phyloP scores from a whole-genome alignment of 2,797 vertebrate species.

The Gephyroberyx darwinii region DNA sequence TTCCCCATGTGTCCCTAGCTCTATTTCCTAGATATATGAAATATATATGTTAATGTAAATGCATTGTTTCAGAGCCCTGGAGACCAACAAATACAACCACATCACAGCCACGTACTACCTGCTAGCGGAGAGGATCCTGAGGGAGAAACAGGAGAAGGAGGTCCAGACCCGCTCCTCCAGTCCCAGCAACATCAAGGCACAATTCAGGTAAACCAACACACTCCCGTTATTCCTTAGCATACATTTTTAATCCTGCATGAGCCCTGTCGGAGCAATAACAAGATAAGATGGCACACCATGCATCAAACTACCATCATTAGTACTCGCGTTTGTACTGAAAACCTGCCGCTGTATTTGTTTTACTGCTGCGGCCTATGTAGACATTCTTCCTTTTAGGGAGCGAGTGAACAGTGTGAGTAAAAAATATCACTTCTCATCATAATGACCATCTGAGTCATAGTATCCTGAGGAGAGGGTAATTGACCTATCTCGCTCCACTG shows the following conservation, averaged over 20 bases:
- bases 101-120: conserved; percentile 99
- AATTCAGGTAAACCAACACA: conserved; percentile 87
- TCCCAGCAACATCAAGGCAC: conserved; percentile 97
- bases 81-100: conserved; percentile 99
- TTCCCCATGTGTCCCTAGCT: neutral
- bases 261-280: neutral
- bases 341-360: neutral
- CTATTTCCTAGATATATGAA: neutral
- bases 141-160: conserved; percentile 98
- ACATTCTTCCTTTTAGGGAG: neutral
- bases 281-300: neutral
- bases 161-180: conserved; percentile 94
- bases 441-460: conserved; percentile 33
- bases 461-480: conserved; percentile 19
- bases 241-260: no score
- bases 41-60: neutral
- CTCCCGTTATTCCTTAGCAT: neutral
- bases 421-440: conserved; percentile 37
- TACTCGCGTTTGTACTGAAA: neutral
- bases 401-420: conserved; percentile 8
- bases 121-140: conserved; percentile 93
- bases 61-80: conserved; percentile 86
- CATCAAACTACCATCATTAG: neutral
- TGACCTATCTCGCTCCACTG: conserved; percentile 28
- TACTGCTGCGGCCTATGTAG: neutral